Evolutionary conservation across 2,797 vertebrate species (phyloP), one percentile per base, ranked within the genome.

Genomic region (Gadopsis marmoratus): DNA sequence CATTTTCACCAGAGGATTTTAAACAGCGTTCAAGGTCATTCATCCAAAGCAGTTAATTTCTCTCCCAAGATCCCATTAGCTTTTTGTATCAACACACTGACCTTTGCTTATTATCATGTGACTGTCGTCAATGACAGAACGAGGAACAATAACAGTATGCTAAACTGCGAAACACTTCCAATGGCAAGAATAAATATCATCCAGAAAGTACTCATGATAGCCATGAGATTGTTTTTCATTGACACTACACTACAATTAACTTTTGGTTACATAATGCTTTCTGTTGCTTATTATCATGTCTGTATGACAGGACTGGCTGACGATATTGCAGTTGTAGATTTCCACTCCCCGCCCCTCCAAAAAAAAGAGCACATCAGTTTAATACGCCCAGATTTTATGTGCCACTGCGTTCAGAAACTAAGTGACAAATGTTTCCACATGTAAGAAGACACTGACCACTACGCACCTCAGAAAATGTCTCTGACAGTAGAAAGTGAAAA

Each of bases 91-190:
- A 78, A 73, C 72, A 74, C 16, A 53, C 55, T 86, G 85, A 89
- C 84, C 78, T 87, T 85, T 89, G 41, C 35, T 80, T 83, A 77
- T 75, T 48, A 81, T 83, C 67, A 66, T 43, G 63, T 79, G 54
- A 86, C 66, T 76, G 65, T 78, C 63, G 62, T 58, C 64, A 39
- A 1, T 65, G 66, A 73, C 55, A 77, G 48, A 71, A 72, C 3
- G 17, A 60, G 47, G 29, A 73, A 67, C 58, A 83, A 66, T 55
- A 55, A 66, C 41, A 70, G 35, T 41, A 16, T 53, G 51, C 56
- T 69, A 50, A 54, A 72, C 14, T 79, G 64, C 50, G 21, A 59
- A 76, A 71, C 51, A 58, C 50, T 29, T 58, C n/a, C 7, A 16
- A 53, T 67, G 54, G 58, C 63, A 65, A 66, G 35, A 66, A 60